Conservation (phyloP, 2,797 vertebrate species). For the Orientallactaga sibirica region DNA sequence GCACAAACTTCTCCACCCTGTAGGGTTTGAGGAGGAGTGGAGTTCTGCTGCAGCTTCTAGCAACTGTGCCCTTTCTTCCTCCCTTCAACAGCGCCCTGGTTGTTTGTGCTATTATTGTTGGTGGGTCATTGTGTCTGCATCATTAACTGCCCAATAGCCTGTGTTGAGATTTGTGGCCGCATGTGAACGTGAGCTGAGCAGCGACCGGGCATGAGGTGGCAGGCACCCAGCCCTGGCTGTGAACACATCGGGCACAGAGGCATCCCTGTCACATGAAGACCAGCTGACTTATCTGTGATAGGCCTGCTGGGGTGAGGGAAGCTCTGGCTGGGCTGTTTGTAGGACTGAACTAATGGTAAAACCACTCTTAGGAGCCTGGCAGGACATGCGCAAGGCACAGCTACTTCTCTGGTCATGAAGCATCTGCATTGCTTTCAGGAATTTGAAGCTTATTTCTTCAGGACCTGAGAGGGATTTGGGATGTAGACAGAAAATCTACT, state of each 20-base stretch:
- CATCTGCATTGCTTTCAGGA: not conserved
- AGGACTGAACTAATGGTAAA: slow-evolving; percentile 4
- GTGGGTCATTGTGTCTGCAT: not conserved
- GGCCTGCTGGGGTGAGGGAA: not conserved
- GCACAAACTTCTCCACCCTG: not conserved
- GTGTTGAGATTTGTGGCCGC: not conserved
- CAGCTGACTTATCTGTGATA: not conserved
- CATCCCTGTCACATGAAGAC: slow-evolving; percentile 17
- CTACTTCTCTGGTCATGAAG: not conserved
- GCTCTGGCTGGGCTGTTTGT: not conserved
- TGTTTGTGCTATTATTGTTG: not conserved
- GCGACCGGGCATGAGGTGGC: not conserved
- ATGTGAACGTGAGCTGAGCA: not conserved
- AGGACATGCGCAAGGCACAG: not conserved
- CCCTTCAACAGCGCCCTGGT: not conserved
- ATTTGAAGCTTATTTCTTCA: slow-evolving; percentile 25
- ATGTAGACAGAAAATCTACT: slow-evolving; percentile 28
- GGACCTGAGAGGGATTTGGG: not conserved
- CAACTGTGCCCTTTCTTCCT: not conserved
- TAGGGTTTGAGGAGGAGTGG: not conserved
- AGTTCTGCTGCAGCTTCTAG: slow-evolving; percentile 20
- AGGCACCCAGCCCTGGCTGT: not conserved
- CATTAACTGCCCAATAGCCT: not conserved
- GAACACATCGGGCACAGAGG: not conserved
- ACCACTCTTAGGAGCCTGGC: not conserved